phyloP scores from a whole-genome alignment of 2,797 vertebrate species.

The Syndactyla subalaris region DNA sequence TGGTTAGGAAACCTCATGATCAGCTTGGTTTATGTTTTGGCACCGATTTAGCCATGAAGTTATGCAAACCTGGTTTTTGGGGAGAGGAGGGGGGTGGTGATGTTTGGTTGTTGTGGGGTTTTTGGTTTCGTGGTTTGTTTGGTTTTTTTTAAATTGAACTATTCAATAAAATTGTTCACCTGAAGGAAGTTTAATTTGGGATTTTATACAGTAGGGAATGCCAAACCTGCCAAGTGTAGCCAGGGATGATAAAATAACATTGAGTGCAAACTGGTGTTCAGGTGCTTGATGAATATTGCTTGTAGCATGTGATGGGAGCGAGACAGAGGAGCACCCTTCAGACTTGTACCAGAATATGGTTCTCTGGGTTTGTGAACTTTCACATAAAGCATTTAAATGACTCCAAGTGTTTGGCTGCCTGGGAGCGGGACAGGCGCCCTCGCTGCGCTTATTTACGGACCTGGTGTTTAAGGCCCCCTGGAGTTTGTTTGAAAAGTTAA shows the following conservation, averaged over 20 bases:
- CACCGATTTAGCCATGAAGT: not conserved
- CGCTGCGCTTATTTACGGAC: slow-evolving; percentile 74
- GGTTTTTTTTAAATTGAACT: not conserved
- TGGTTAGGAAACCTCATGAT: not conserved
- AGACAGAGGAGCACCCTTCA: not conserved
- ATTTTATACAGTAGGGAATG: not conserved
- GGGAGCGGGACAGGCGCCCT: slow-evolving; percentile 43
- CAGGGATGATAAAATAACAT: not conserved
- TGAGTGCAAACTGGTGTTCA: not conserved
- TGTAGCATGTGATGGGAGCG: not conserved
- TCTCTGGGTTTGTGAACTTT: slow-evolving; percentile 52
- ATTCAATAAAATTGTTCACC: not conserved
- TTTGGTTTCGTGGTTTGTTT: not conserved
- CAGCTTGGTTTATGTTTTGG: not conserved
- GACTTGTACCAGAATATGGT: slow-evolving; percentile 4
- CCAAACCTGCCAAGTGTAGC: not conserved
- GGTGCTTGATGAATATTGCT: not conserved
- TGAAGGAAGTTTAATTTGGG: not conserved
- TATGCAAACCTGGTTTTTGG: not conserved
- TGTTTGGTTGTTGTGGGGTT: not conserved
- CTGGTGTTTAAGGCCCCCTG: slow-evolving; percentile 79
- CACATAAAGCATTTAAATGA: slow-evolving; percentile 28
- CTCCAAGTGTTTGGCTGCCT: slow-evolving; percentile 34
- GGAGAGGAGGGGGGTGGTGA: not conserved
- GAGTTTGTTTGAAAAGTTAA: slow-evolving; percentile 83